Evolutionary conservation across 1,140 invertebrate species (phyloP).

Genomic region (Pachypeltis micranthus): DNA sequence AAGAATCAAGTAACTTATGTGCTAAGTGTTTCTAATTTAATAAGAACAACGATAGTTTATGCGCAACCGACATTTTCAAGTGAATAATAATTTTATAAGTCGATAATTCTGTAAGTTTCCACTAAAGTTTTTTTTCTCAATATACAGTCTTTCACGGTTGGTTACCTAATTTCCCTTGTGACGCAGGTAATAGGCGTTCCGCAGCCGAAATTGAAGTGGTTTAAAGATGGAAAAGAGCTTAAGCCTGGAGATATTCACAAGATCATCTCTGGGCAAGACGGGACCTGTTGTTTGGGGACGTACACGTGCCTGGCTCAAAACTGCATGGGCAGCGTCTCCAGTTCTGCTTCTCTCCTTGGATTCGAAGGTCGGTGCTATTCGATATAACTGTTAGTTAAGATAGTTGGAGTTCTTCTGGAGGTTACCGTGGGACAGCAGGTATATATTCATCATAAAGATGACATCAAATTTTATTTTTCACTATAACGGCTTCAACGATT

Average conservation of each 20-base stretch:
- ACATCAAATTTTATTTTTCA: too few relatives aligned
- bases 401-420: too few relatives aligned
- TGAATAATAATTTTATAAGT: too few relatives aligned
- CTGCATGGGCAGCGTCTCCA: conserved; percentile 80
- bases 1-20: too few relatives aligned
- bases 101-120: too few relatives aligned
- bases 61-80: too few relatives aligned
- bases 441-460: too few relatives aligned
- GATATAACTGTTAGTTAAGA: too few relatives aligned
- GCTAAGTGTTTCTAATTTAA: too few relatives aligned
- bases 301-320: conserved; percentile 88
- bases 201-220: conserved; percentile 77
- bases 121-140: not conserved
- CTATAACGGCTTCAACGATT: too few relatives aligned
- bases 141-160: not conserved
- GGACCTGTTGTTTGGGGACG: conserved; percentile 78
- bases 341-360: conserved; percentile 73
- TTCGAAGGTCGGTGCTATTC: conserved; percentile 81
- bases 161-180: not conserved
- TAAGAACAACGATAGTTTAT: too few relatives aligned
- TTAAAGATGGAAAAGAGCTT: conserved; percentile 76
- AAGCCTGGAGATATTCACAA: conserved; percentile 83
- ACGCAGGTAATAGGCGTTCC: conserved; percentile 71
- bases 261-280: conserved; percentile 78
- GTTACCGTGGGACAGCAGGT: too few relatives aligned